Evolutionary conservation across 2,888 invertebrate genomes (phyloP).

Genomic region (Phoenoteleia sp.): DNA sequence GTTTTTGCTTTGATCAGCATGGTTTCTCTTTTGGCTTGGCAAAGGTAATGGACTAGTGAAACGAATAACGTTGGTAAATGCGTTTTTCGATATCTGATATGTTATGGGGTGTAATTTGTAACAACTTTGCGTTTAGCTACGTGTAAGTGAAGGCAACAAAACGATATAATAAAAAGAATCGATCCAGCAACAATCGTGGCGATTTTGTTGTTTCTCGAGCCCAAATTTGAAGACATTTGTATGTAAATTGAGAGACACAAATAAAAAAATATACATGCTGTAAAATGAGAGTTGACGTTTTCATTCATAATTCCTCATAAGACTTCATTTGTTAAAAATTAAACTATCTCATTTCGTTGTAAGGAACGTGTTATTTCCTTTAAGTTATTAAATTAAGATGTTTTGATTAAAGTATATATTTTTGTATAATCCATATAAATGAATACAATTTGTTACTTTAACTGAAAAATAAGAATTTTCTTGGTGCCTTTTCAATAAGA

Average conservation of each 20-base stretch:
- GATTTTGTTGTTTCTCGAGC: constrained; percentile 81
- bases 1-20: not conserved
- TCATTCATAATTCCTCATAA: too few relatives aligned
- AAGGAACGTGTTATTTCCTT: too few relatives aligned
- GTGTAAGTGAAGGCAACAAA: constrained; percentile 52
- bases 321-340: too few relatives aligned
- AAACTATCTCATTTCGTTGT: too few relatives aligned
- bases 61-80: constrained; percentile 33
- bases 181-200: constrained; percentile 76
- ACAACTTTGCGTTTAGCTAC: constrained; percentile 65
- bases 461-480: too few relatives aligned
- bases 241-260: constrained; percentile 85
- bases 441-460: too few relatives aligned
- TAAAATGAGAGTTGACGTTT: constrained; percentile 10
- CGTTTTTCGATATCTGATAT: constrained; percentile 61
- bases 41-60: constrained; percentile 36
- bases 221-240: constrained; percentile 84
- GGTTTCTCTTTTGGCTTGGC: constrained; percentile 34
- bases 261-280: constrained; percentile 80
- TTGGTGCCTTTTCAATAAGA: too few relatives aligned
- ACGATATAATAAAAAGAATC: constrained; percentile 43
- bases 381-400: too few relatives aligned
- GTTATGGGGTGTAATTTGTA: constrained; percentile 74
- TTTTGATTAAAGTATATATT: too few relatives aligned
- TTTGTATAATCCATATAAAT: too few relatives aligned